A percentile compares a stretch with the other conserved stretches of the same genome.
Evolutionary conservation across 2,113 vertebrate genomes (phyloP).

Genomic region (Irena cyanogastra): DNA sequence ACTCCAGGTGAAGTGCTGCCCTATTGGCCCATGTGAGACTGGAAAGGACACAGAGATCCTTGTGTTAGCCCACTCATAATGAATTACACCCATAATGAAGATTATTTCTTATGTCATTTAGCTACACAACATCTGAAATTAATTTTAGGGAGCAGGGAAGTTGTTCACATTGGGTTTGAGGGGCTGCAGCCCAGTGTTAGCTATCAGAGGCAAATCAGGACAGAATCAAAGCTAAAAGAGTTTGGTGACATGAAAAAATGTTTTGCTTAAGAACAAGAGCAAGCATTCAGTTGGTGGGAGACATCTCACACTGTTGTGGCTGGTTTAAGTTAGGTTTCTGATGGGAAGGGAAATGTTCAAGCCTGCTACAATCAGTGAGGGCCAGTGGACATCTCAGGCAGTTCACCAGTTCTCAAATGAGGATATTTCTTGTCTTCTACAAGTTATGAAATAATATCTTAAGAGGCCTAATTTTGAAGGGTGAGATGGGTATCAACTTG

Average conservation of each 20-base stretch:
- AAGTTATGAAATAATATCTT: neutral
- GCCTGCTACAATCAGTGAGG: neutral
- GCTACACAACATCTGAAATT: neutral
- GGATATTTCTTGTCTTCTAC: neutral
- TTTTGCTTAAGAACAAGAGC: neutral
- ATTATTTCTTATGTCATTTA: neutral
- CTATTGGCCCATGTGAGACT: neutral
- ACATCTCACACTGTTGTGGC: neutral
- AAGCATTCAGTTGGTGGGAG: neutral
- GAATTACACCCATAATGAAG: neutral
- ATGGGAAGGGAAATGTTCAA: neutral
- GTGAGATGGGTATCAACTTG: neutral
- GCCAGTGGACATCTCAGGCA: accelerated
- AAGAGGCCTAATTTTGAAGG: neutral
- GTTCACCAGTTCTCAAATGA: neutral
- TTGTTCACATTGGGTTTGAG: neutral
- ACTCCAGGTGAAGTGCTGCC: neutral
- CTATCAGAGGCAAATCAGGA: neutral
- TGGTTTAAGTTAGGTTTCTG: neutral
- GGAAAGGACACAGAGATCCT: neutral
- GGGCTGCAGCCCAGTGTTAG: neutral
- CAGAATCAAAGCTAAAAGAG: neutral
- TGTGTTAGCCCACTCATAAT: neutral
- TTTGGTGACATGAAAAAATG: neutral
- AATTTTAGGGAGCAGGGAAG: neutral